These are phyloP conservation scores for Pyralis farinalis DNA, from an alignment of 2,888 invertebrate genomes.

Conservation along the genomic window DNA sequence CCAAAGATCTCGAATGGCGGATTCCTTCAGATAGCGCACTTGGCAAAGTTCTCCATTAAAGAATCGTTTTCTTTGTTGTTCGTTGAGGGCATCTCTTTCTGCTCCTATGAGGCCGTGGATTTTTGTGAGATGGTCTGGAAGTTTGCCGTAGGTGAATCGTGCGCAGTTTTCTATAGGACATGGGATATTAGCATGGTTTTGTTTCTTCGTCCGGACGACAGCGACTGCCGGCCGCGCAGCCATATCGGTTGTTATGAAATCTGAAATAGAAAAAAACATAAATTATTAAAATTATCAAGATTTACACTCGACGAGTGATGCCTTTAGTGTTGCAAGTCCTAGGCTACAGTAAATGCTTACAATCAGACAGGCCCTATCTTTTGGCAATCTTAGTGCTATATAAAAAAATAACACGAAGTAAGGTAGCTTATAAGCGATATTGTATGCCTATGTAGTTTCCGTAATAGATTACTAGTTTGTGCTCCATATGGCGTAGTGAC, in stretches of 20 bases:
- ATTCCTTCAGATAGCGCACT: slow-evolving; percentile 72
- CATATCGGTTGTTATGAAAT: slow-evolving; percentile 34
- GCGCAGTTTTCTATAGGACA: slow-evolving; percentile 78
- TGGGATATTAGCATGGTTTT: slow-evolving; percentile 77
- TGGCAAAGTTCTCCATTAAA: slow-evolving; percentile 79
- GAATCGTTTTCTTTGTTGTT: slow-evolving; percentile 74
- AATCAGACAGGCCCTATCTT: too few species aligned
- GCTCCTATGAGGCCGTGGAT: slow-evolving; percentile 73
- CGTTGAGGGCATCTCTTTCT: slow-evolving; percentile 71
- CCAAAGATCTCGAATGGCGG: slow-evolving; percentile 77
- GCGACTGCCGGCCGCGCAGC: slow-evolving; percentile 48
- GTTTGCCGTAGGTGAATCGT: slow-evolving; percentile 74
- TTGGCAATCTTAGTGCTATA: too few species aligned
- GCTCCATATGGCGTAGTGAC: too few species aligned
- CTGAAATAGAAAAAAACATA: slow-evolving; percentile 29
- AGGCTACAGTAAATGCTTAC: too few species aligned
- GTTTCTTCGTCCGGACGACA: slow-evolving; percentile 67
- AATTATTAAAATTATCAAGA: too few species aligned
- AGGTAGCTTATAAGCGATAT: too few species aligned
- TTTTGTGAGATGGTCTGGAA: slow-evolving; percentile 75
- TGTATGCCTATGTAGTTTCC: too few species aligned
- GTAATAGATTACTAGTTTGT: too few species aligned
- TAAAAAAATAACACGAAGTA: too few species aligned
- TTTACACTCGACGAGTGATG: too few species aligned
- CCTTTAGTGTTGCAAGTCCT: too few species aligned